Evolutionary conservation across 2,797 vertebrate species (phyloP).

Genomic region (Agapornis canus): DNA sequence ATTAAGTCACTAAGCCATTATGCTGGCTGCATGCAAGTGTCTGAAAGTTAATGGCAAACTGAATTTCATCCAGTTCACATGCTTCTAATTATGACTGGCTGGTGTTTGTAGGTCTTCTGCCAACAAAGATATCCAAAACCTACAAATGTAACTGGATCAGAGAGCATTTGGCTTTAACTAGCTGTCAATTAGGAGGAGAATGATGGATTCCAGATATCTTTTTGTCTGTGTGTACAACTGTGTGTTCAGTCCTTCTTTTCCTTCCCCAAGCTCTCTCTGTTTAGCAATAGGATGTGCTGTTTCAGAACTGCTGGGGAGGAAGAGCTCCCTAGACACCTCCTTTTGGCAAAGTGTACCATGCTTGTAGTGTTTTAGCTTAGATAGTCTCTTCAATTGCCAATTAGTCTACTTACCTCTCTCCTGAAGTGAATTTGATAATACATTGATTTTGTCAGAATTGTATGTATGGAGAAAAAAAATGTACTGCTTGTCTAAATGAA

Average conservation of each 20-base stretch:
- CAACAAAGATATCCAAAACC: constrained; percentile 71
- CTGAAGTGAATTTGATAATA: constrained; percentile 22
- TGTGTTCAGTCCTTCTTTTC: background rate
- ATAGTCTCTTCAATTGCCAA: background rate
- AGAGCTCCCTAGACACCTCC: background rate
- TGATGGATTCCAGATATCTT: constrained; percentile 56
- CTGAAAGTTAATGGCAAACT: constrained; percentile 64
- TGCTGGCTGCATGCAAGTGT: constrained; percentile 41
- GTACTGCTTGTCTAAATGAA: background rate
- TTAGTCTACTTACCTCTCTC: background rate
- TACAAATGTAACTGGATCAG: constrained; percentile 68
- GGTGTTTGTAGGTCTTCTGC: constrained; percentile 71
- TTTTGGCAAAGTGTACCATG: background rate
- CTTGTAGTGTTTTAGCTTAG: background rate
- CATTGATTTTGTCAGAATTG: background rate
- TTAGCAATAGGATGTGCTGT: background rate
- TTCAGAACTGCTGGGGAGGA: background rate
- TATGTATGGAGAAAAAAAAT: background rate
- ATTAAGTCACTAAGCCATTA: constrained; percentile 46
- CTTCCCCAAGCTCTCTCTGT: background rate
- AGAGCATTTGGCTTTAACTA: constrained; percentile 58
- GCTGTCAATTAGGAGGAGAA: constrained; percentile 68
- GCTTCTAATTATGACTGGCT: constrained; percentile 70
- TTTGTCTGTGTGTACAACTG: background rate
- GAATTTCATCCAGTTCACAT: constrained; percentile 63